Base-by-base conservation (phyloP, 2,888 invertebrate genomes). In the Stenodema calcarata region DNA sequence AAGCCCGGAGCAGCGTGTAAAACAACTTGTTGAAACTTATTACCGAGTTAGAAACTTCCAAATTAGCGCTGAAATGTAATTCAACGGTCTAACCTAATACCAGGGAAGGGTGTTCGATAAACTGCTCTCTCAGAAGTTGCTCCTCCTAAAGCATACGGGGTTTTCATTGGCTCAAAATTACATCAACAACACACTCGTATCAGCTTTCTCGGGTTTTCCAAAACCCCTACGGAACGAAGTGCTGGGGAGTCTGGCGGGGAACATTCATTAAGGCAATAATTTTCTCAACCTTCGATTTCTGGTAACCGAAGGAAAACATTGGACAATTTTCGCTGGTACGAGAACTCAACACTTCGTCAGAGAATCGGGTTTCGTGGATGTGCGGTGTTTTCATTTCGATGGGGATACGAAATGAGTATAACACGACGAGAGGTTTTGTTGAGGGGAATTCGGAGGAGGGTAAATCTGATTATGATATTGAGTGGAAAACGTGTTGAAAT, bases 1-100 rank as follows among this genome's bases (percentile, higher is more conserved):
- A 62, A 62, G 62, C 62, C 62, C 62, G 23, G 27, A 27, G 35
- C 73, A 41, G n/a, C 35, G 35, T 41, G 73, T 80, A 80, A 54
- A 80, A 80, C 80, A 80, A 80, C 82, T 82, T 82, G 82, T 82
- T 82, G 82, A 62, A 62, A 82, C 50, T 80, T 80, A 82, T 82
- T 69, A 62, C 82, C 23, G 69, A 62, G 82, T 82, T 82, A 42
- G 82, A 62, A 82, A 82, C 69, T 82, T 82, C 70, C 27, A 41
- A 82, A 82, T 82, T 82, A 82, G 82, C 69, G 62, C 69, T 41
- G 70, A 82, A 70, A 82, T 82, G 82, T 82, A 69, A 82, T 82
- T 69, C 82, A 69, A 70, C 82, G 70, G 30, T 41, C 80, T 80
- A 80, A 80, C 80, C 30, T 80, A 80, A 80, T 80, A 54, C 80